Percentiles rank a stretch among this genome's conserved stretches.
These are phyloP conservation scores for Sapajus apella DNA, from an alignment of 2,113 vertebrate species.

Conservation along the genomic window DNA sequence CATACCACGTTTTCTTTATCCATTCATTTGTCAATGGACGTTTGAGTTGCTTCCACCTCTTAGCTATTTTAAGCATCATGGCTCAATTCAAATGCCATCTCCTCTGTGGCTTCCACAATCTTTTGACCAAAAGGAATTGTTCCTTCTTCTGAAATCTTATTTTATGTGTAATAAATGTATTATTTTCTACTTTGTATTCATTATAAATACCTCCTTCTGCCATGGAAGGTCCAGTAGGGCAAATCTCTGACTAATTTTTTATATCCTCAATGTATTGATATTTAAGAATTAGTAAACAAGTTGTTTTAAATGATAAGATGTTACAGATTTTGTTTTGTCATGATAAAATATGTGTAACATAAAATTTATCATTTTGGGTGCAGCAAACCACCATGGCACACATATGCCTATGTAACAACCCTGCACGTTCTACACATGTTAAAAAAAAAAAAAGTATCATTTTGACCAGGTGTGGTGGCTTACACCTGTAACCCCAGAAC, in stretches of 20 bases:
- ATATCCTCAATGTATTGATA: not conserved
- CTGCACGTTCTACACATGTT: no score
- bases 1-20: not conserved
- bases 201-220: not conserved
- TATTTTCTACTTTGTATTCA: not conserved
- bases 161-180: not conserved
- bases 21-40: not conserved
- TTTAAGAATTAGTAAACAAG: not conserved
- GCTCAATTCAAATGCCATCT: not conserved
- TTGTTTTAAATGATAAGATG: constrained; percentile 28
- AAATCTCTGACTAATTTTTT: constrained; percentile 1
- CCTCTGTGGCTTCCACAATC: not conserved
- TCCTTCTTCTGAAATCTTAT: not conserved
- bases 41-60: not conserved
- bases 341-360: not conserved
- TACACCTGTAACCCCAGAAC: no score
- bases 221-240: not conserved
- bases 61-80: not conserved
- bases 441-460: not conserved
- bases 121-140: not conserved
- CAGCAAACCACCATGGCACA: no score
- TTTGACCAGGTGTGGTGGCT: not conserved
- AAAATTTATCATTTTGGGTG: not conserved
- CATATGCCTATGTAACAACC: no score
- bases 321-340: not conserved